Evolutionary conservation across 2,113 vertebrate species (phyloP).

Genomic region (Vicugna pacos): DNA sequence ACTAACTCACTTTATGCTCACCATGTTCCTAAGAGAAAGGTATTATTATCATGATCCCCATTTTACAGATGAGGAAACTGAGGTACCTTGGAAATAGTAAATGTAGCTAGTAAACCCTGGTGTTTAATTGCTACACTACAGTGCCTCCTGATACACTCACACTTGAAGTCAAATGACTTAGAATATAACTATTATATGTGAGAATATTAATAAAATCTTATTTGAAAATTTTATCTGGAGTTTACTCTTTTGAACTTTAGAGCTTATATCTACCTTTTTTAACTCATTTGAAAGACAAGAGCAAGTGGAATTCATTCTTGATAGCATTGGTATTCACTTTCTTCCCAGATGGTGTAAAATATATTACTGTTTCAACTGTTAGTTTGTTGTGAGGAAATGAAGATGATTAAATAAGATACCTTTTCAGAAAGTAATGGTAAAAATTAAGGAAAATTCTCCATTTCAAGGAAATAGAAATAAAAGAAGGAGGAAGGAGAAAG

Average conservation of each 20-base stretch:
- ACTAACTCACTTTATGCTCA: not conserved
- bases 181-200: not conserved
- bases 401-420: slow-evolving; percentile 3
- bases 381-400: slow-evolving; percentile 43
- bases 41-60: not conserved
- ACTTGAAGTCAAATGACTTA: not conserved
- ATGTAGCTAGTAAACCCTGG: not conserved
- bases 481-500: not conserved
- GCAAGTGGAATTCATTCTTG: not conserved
- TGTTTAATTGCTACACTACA: not conserved
- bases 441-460: not conserved
- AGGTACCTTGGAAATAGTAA: not conserved
- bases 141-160: not conserved
- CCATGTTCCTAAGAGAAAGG: not conserved
- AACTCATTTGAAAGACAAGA: not conserved
- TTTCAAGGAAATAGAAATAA: not conserved
- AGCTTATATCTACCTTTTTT: not conserved
- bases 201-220: not conserved
- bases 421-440: not conserved
- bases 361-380: not conserved
- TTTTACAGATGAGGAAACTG: slow-evolving; percentile 21
- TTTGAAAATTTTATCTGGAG: not conserved
- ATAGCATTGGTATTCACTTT: not conserved
- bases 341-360: not conserved
- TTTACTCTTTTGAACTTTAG: not conserved